Evolutionary conservation across 2,113 vertebrate genomes (phyloP).

Genomic region (Uria lomvia): DNA sequence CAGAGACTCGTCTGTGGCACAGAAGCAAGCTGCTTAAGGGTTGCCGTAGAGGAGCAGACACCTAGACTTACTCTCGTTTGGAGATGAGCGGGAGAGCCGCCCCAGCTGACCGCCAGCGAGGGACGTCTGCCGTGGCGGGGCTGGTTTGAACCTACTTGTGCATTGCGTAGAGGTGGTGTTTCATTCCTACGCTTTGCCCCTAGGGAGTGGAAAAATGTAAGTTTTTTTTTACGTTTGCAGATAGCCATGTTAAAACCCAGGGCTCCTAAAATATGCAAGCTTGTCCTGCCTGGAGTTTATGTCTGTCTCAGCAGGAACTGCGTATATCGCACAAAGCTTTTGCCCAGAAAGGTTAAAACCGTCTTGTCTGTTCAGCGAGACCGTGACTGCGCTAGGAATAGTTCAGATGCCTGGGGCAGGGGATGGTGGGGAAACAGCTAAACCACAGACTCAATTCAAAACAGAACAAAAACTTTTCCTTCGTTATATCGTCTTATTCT

Average conservation of each 20-base stretch:
- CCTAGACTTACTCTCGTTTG: background rate
- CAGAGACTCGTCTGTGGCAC: background rate
- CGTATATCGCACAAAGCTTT: background rate
- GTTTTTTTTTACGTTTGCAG: background rate
- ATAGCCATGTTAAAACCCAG: background rate
- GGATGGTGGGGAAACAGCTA: background rate
- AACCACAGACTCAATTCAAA: background rate
- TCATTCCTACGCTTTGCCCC: background rate
- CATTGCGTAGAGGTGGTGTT: rapidly evolving
- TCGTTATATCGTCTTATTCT: background rate
- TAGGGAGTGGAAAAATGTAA: background rate
- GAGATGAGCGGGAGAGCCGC: rapidly evolving
- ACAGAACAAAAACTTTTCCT: background rate
- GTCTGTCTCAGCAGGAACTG: background rate
- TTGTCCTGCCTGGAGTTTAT: background rate
- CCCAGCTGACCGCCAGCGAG: rapidly evolving
- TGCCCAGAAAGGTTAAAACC: background rate
- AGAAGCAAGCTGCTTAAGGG: background rate
- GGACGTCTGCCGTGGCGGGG: background rate
- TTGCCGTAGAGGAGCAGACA: background rate
- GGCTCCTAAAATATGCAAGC: background rate
- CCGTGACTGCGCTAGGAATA: background rate
- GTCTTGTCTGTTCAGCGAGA: background rate
- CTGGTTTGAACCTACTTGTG: rapidly evolving
- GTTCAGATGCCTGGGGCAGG: background rate